Percentiles rank a stretch among this genome's conserved stretches.
Evolutionary conservation across 2,888 invertebrate genomes (phyloP).

Genomic region (Campoletis raptor): DNA sequence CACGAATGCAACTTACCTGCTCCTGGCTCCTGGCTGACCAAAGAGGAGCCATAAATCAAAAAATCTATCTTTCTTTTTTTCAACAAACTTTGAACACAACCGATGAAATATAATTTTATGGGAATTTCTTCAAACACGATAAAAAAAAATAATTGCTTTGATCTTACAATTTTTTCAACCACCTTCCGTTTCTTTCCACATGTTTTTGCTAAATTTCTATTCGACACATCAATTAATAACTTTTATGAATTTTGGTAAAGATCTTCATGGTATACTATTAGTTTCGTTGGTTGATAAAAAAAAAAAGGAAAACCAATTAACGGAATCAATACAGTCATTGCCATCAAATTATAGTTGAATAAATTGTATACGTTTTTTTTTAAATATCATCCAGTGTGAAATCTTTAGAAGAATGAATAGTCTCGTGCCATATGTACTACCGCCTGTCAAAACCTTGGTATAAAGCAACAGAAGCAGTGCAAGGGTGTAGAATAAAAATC

Average conservation of each 20-base stretch:
- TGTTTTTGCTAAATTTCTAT: background rate
- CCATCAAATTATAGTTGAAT: background rate
- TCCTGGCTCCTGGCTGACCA: slow-evolving; percentile 45
- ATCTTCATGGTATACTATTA: background rate
- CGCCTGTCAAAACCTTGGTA: slow-evolving; percentile 49
- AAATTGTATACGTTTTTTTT: slow-evolving; percentile 71
- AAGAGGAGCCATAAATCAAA: slow-evolving; percentile 67
- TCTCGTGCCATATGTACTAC: slow-evolving; percentile 50
- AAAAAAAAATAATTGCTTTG: slow-evolving; percentile 44
- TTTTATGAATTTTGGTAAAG: background rate
- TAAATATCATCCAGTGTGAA: slow-evolving; percentile 46
- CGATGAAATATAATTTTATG: slow-evolving; percentile 39
- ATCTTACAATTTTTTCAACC: background rate
- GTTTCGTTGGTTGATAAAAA: background rate
- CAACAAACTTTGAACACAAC: slow-evolving; percentile 16
- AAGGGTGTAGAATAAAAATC: slow-evolving; percentile 78
- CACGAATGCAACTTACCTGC: slow-evolving; percentile 67
- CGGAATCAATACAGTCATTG: background rate
- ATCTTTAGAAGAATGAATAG: slow-evolving; percentile 44
- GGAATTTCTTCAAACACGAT: slow-evolving; percentile 53
- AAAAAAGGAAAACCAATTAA: background rate
- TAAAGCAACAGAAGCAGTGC: slow-evolving; percentile 68
- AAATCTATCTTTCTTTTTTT: slow-evolving; percentile 40
- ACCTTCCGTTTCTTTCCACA: background rate
- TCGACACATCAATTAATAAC: background rate